A percentile compares a stretch with the other conserved stretches of the same genome.
These are phyloP conservation scores for Pheucticus melanocephalus DNA, from an alignment of 2,113 vertebrate genomes.

Conservation along the genomic window DNA sequence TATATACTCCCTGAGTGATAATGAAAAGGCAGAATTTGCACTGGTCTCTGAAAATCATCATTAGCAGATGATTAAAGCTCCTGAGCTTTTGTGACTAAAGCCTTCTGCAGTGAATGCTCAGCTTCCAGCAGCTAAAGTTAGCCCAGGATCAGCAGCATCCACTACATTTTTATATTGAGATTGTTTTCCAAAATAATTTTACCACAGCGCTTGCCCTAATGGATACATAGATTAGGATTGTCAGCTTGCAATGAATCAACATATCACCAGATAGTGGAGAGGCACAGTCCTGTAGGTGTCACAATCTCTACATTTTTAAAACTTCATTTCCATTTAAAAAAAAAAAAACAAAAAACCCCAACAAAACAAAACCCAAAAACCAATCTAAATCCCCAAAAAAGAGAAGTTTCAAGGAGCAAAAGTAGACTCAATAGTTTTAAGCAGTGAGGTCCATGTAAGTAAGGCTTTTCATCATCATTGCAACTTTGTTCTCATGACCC, in stretches of 20 bases:
- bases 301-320: background rate
- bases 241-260: background rate
- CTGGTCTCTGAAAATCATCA: background rate
- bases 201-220: accelerated
- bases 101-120: background rate
- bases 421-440: background rate
- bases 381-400: background rate
- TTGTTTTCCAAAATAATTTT: background rate
- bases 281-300: background rate
- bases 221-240: background rate
- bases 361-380: background rate
- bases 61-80: background rate
- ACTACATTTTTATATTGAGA: background rate
- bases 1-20: background rate
- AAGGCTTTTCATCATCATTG: background rate
- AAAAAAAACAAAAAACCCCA: background rate
- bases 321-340: background rate
- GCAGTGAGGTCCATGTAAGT: background rate
- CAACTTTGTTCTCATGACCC: background rate
- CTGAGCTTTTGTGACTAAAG: background rate
- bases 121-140: background rate
- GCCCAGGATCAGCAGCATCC: background rate
- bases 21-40: background rate
- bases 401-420: background rate
- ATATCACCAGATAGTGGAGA: background rate